Evolutionary conservation across 1,140 invertebrate species (phyloP).

Genomic region (Pygmarrhopalites habei): DNA sequence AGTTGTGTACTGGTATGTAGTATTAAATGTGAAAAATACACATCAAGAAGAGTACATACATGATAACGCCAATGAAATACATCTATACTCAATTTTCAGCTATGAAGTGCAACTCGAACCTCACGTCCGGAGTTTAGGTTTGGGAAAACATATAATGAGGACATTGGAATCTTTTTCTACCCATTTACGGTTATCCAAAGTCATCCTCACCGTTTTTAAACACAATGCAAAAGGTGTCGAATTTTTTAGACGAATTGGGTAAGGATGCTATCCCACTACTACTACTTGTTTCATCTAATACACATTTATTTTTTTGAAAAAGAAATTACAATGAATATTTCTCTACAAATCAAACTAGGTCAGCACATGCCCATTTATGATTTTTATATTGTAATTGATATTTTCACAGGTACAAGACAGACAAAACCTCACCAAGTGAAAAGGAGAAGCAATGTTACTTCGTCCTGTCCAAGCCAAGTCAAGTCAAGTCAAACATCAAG

Average conservation of each 20-base stretch:
- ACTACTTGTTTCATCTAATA: too few relatives aligned
- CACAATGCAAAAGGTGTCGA: constrained; percentile 58
- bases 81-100: constrained; percentile 47
- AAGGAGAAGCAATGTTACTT: constrained; percentile 19
- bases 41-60: neutral
- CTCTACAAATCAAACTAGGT: too few relatives aligned
- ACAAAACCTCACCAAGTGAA: constrained; percentile 45
- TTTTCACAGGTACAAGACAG: too few relatives aligned
- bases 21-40: too few relatives aligned
- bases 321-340: too few relatives aligned
- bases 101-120: constrained; percentile 75
- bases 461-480: constrained; percentile 15
- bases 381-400: neutral
- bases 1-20: constrained; percentile 71
- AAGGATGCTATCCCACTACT: constrained; percentile 8
- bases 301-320: too few relatives aligned
- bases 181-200: constrained; percentile 64
- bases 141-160: constrained; percentile 73
- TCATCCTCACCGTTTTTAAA: constrained; percentile 73
- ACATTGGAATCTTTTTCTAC: constrained; percentile 66
- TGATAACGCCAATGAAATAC: neutral
- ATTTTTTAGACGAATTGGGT: constrained; percentile 53
- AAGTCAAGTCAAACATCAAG: neutral
- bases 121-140: constrained; percentile 57
- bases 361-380: neutral